phyloP scores from a whole-genome alignment of 2,113 vertebrate genomes.

The Ophiodon elongatus region DNA sequence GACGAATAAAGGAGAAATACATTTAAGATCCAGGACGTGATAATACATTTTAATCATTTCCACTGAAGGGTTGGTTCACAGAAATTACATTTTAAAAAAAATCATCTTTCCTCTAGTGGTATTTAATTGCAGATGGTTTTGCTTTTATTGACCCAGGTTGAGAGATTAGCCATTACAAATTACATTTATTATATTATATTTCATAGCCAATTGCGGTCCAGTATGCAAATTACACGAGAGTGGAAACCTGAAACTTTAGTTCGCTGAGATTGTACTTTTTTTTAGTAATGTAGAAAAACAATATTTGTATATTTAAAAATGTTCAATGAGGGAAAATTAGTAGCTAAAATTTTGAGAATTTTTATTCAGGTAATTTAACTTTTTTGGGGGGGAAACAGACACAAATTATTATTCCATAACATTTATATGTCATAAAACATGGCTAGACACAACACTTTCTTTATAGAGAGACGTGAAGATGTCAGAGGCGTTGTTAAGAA shows the following conservation, averaged over 20 bases:
- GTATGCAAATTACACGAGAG: background rate
- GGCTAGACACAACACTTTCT: background rate
- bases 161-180: background rate
- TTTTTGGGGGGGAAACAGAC: background rate
- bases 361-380: background rate
- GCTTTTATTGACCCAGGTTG: background rate
- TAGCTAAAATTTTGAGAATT: background rate
- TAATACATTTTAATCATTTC: background rate
- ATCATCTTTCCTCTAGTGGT: background rate
- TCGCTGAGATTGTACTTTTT: background rate
- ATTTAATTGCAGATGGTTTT: background rate
- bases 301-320: background rate
- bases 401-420: background rate
- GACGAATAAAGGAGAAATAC: background rate
- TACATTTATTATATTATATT: background rate
- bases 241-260: background rate
- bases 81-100: background rate
- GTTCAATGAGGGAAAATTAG: background rate
- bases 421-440: background rate
- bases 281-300: background rate
- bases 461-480: conserved; percentile 4
- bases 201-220: background rate
- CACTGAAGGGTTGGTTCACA: background rate
- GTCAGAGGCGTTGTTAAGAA: background rate
- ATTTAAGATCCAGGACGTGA: background rate